phyloP scores from a whole-genome alignment of 23 tunicate genomes.

The Clavelina lepadiformis region DNA sequence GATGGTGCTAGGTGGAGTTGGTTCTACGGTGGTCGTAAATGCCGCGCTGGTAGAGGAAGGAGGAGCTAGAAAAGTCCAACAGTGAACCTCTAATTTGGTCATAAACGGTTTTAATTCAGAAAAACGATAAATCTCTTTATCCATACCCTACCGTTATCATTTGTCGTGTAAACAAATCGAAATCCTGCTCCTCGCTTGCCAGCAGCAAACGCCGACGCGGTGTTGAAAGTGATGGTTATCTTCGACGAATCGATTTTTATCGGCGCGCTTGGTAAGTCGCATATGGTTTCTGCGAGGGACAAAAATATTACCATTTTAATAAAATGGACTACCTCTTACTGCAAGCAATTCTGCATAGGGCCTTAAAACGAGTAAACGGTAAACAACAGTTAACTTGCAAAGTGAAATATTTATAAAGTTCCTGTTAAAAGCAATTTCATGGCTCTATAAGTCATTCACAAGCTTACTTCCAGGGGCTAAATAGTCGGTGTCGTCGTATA shows the following conservation, averaged over 20 bases:
- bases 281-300: conserved; percentile 25
- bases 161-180: conserved; percentile 26
- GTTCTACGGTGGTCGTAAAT: background rate
- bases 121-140: background rate
- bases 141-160: conserved; percentile 18
- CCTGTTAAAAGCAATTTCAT: conserved; percentile 3
- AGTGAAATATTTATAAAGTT: background rate
- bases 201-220: conserved; percentile 17
- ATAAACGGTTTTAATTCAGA: too few relatives aligned
- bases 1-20: background rate
- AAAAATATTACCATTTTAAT: background rate
- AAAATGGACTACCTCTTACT: background rate
- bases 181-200: conserved; percentile 53
- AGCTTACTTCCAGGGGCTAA: conserved; percentile 49
- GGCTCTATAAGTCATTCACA: background rate
- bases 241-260: conserved; percentile 9
- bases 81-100: too few relatives aligned
- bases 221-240: conserved; percentile 42
- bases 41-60: background rate
- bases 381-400: background rate
- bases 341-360: conserved; percentile 1
- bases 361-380: background rate
- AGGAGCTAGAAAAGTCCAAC: background rate
- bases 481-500: conserved; percentile 63
- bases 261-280: conserved; percentile 34